These are phyloP conservation scores for Tragopan temminckii DNA, from an alignment of 2,797 vertebrate species.

Conservation along the genomic window DNA sequence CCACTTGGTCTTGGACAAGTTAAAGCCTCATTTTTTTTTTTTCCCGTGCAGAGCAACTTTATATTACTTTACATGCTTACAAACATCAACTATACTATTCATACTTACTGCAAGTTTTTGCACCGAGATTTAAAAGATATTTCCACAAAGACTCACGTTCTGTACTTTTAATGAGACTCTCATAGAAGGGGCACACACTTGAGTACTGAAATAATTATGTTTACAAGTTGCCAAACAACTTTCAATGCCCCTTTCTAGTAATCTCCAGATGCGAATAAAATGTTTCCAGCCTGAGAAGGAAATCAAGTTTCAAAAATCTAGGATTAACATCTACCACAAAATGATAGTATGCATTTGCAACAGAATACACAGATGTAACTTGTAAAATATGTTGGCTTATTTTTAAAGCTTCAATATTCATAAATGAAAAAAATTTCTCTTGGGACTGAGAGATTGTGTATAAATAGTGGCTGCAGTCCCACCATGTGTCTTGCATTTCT, in stretches of 20 bases:
- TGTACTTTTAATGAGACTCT: background rate
- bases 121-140: background rate
- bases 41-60: background rate
- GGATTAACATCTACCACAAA: background rate
- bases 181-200: background rate
- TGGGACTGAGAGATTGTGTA: constrained; percentile 13
- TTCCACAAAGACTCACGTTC: background rate
- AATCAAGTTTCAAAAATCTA: background rate
- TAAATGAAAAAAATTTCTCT: constrained; percentile 24
- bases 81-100: background rate
- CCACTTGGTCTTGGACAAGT: background rate
- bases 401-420: constrained; percentile 42
- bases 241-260: background rate
- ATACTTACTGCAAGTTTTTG: no score
- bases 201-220: background rate
- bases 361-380: constrained; percentile 15
- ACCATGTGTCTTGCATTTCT: constrained; percentile 71
- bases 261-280: constrained; percentile 9
- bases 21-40: background rate
- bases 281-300: background rate
- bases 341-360: background rate
- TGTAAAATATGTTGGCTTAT: background rate
- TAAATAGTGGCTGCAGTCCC: constrained; percentile 73
- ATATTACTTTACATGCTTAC: background rate
- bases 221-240: background rate